Evolutionary conservation across 2,797 vertebrate species (phyloP).

Genomic region (Gobionotothen gibberifrons): DNA sequence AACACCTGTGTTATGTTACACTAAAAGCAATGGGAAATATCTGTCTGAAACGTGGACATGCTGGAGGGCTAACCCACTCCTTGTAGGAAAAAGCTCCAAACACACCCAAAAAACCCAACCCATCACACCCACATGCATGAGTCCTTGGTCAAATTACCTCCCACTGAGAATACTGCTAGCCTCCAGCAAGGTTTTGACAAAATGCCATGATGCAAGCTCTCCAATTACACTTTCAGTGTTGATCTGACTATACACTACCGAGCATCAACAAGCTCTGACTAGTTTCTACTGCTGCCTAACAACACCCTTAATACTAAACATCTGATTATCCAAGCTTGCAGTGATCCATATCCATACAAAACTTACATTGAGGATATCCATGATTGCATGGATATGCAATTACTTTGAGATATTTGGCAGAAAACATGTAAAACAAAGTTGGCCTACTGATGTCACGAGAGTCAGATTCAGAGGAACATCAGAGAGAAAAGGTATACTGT

Average conservation of each 20-base stretch:
- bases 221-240: conserved; percentile 47
- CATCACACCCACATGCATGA: conserved; percentile 33
- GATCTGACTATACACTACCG: conserved; percentile 20
- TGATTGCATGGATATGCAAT: background rate
- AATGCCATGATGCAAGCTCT: conserved; percentile 40
- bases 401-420: background rate
- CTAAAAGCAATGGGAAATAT: conserved; percentile 12
- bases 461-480: no score
- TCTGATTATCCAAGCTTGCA: conserved; percentile 2
- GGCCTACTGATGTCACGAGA: background rate
- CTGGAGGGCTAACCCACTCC: conserved; percentile 45
- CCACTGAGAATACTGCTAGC: conserved; percentile 28
- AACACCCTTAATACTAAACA: conserved; percentile 9
- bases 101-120: conserved; percentile 36
- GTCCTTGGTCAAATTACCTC: conserved; percentile 48
- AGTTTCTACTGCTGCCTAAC: conserved; percentile 19
- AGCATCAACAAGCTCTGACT: conserved; percentile 42
- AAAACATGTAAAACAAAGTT: background rate
- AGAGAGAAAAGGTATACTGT: no score
- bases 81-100: conserved; percentile 22
- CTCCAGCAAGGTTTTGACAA: conserved; percentile 45
- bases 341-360: background rate
- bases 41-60: conserved; percentile 27
- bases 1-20: conserved; percentile 42
- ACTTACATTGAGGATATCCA: background rate